Evolutionary conservation across 2,888 invertebrate genomes (phyloP).

Genomic region (Acanthococcus lagerstroemiae): DNA sequence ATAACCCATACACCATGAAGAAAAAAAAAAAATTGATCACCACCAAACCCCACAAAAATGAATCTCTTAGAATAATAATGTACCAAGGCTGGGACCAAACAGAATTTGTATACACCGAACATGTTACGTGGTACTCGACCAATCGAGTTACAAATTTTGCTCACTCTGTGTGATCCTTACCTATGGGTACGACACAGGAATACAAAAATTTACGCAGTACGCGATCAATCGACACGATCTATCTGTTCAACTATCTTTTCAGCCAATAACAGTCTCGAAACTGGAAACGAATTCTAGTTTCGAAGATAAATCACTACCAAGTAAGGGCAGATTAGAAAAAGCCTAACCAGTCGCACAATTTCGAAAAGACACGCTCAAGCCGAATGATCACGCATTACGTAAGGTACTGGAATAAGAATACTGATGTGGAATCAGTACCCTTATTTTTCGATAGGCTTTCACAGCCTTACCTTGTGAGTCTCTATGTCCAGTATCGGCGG

Average conservation of each 20-base stretch:
- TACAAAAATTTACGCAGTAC: slow-evolving; percentile 10
- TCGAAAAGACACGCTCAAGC: background rate
- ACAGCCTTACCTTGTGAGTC: slow-evolving; percentile 78
- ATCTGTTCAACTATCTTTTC: background rate
- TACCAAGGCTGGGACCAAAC: slow-evolving; percentile 34
- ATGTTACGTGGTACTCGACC: background rate
- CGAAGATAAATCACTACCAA: background rate
- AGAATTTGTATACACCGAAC: background rate
- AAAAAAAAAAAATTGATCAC: slow-evolving; percentile 33
- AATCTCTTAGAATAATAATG: slow-evolving; percentile 15
- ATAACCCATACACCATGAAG: slow-evolving; percentile 33
- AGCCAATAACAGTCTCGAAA: too few relatives aligned
- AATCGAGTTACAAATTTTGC: background rate
- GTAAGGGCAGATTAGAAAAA: background rate
- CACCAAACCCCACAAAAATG: slow-evolving; percentile 32
- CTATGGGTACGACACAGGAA: slow-evolving; percentile 32
- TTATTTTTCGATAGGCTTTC: slow-evolving; percentile 4
- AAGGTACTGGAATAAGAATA: slow-evolving; percentile 7
- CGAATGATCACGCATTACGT: background rate
- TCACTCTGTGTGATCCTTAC: slow-evolving; percentile 33
- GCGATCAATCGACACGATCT: slow-evolving; percentile 8
- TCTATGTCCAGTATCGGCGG: slow-evolving; percentile 59
- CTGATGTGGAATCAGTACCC: slow-evolving; percentile 8
- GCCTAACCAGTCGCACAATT: background rate
- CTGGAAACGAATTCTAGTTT: too few relatives aligned